Conservation (phyloP, 2,797 vertebrate species). For the Masticophis lateralis region DNA sequence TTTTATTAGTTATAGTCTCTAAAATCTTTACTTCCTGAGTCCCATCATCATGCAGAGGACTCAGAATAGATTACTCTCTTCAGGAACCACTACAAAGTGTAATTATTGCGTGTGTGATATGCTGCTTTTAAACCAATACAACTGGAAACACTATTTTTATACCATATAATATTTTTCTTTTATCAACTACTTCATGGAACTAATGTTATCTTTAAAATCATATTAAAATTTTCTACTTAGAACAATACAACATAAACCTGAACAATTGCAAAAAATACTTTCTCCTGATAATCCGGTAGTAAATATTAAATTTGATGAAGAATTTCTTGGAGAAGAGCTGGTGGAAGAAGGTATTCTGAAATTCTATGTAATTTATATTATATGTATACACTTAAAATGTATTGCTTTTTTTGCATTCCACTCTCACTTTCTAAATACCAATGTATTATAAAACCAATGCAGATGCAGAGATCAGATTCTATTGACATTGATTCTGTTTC, state of each 20-base stretch:
- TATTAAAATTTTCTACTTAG: constrained; percentile 50
- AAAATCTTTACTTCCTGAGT: background rate
- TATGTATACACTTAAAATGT: background rate
- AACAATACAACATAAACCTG: constrained; percentile 71
- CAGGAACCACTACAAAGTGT: background rate
- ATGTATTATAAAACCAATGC: background rate
- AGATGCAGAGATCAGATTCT: background rate
- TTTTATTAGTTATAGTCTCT: background rate
- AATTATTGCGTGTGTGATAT: background rate
- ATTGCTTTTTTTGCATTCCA: background rate
- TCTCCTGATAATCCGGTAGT: constrained; percentile 82
- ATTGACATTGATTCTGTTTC: background rate
- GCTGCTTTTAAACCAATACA: background rate
- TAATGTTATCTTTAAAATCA: background rate
- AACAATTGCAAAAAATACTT: constrained; percentile 72
- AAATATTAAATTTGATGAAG: constrained; percentile 82
- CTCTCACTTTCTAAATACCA: background rate
- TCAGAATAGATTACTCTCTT: background rate
- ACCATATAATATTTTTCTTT: background rate
- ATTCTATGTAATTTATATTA: background rate
- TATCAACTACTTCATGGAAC: background rate
- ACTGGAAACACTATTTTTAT: background rate
- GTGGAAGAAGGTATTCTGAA: constrained; percentile 80
- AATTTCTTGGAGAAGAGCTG: constrained; percentile 84
- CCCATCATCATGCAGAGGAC: background rate